Base-by-base conservation (phyloP, 2,888 invertebrate genomes). In the Troides helena region DNA sequence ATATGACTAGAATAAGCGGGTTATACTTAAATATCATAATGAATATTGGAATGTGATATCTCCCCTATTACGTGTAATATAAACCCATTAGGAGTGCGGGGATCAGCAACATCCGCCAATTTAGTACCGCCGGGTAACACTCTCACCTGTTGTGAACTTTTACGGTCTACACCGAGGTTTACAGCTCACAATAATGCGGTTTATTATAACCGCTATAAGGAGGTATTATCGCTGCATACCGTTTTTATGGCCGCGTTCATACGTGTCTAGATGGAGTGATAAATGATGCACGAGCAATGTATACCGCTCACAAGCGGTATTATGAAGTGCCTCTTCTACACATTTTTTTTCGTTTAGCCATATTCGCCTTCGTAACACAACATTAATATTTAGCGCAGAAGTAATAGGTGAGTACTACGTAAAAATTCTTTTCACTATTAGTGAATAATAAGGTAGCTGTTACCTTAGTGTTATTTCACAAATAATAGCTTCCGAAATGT, bases 61-160 rank as follows among this genome's bases (percentile, higher is more conserved):
- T 18, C 12, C n/a, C 43, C 43, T 50, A 68, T 58, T 50, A 63
- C 36, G 58, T 30, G 69, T 68, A 71, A 72, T 71, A 70, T 57
- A 63, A 72, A 58, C 59, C 63, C 67, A 64, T 69, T 68, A 69
- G 46, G 62, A 71, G 71, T 58, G 69, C 62, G 61, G 65, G 62
- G 62, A 66, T 70, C 50, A 53, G 62, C n/a, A n/a, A 70, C 73
- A 72, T 71, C 71, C 68, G 71, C 72, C 74, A 75, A 75, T 73
- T 74, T 72, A 72, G 72, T 67, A 63, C 73, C 68, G 58, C 39
- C 67, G 46, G 60, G 25, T 63, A 43, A 71, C 69, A 73, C 74
- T 75, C 76, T 72, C 80, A 82, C 84, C 82, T 84, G 84, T 82
- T 82, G 81, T 80, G 78, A 78, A 81, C 73, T 81, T 83, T 83